Base-by-base conservation (phyloP, 2,113 vertebrate species). In the Silurus meridionalis region DNA sequence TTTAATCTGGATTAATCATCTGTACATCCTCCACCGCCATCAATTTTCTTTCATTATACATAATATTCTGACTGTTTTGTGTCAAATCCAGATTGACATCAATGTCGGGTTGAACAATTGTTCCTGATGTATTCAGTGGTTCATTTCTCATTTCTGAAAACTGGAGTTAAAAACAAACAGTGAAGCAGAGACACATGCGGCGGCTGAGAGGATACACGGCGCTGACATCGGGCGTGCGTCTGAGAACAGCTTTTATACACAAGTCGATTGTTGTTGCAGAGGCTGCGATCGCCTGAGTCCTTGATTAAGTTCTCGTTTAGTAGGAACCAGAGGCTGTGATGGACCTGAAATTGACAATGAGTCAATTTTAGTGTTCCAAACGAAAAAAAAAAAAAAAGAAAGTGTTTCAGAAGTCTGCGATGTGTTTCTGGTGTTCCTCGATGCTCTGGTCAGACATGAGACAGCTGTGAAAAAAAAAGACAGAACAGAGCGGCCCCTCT, bases 101-200 rank as follows among this genome's bases (percentile, higher is more conserved):
- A 50, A 80, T 74, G 78, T 83, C 58, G 52, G 53, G 60, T 80
- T 66, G 87, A 84, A 78, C 81, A 79, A 85, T 25, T 53, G 48
- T 60, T 87, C 60, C 86, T 72, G 83, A 21, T 87, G 66, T 58
- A 74, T 75, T 80, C 80, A 81, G 48, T 80, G 67, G 66, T 80
- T 64, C 25, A 83, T 93, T 93, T 92, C 37, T 88, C 90, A 92
- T 83, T 69, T 63, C 53, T 86, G 81, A 21, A 60, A 93, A 92
- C 89, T 92, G 91, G 93, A 90, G 92, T 93, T 37, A 37, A 93
- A 91, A 92, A 94, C 92, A 94, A 93, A 91, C 91, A 92, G 93
- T 92, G 92, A 94, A 90, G 92, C 93, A 92, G 91, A 94, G 92
- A 94, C 86, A 85, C 89, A 89, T 63, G 87, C 88, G 75, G 92